Base-by-base conservation (phyloP, 2,888 invertebrate genomes). In the Andrena chrysosceles region DNA sequence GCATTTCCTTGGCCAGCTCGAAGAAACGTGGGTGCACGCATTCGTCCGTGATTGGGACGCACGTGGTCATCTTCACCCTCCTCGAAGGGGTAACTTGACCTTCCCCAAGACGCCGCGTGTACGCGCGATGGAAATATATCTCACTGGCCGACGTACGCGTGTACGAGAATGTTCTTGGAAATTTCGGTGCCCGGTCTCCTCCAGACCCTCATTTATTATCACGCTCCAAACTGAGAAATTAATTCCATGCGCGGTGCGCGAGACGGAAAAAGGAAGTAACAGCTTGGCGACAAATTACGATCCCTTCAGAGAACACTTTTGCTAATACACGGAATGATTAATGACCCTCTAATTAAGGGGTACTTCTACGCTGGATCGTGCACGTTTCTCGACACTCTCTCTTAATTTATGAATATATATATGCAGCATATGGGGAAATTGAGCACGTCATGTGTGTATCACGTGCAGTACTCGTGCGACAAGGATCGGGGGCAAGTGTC, bases 41-140 rank as follows among this genome's bases (percentile, higher is more conserved):
- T 35, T 76, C 67, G 69, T 76, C 20, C 26, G 56, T 6, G 76
- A 78, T 69, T 35, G 35, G 73, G 33, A 78, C 67, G 72, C 86
- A 86, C 86, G 85, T 86, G 85, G 83, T 74, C 78, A 68, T 68
- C 64, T 80, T 59, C 73, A 54, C 59, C 23, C 54, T 75, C 63
- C 60, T 69, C 31, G 42, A 67, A 73, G 69, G 31, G 68, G 66
- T 62, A 49, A 20, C 52, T 42, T 52, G 80, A 83, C 81, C 81
- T 86, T 74, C 49, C 62, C 23, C 60, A 72, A 81, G 48, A 69
- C 66, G 16, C 66, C 76, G n/a, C 56, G 66, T 52, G 67, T 77
- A 74, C 77, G 63, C 67, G 56, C 8, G 16, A 54, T 16, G 54
- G 31, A 35, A 63, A 26, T 56, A 71, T 64, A 72, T 69, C 72